Base-by-base conservation (phyloP, 30 jellyfish, hydroid and myxozoan species). In the Catostylus mosaicus region DNA sequence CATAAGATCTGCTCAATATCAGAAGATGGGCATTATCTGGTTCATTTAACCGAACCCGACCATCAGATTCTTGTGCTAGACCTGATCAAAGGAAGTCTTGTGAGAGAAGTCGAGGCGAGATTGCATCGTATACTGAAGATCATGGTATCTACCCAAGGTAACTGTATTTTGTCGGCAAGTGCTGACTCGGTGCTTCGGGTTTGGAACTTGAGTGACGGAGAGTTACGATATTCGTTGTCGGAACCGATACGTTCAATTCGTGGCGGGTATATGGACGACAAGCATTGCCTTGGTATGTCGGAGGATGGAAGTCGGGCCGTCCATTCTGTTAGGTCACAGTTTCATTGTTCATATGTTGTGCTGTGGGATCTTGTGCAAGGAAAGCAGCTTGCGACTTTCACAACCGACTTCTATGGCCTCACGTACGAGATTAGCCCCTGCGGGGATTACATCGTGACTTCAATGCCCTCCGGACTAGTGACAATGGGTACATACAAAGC, bases 201-300 rank as follows among this genome's bases (percentile, higher is more conserved):
- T 26, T 89, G 87, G 85, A 77, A 75, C 50, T 33, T 89, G 73
- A 73, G 84, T 30, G 92, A 89, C 37, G 97, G 97, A 0, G 79
- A 62, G 62, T 40, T 82, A 18, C 50, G 94, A 29, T 75, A 38
- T 48, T 57, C 82, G 0, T 34, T 89, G 64, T 69, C 83, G n/a
- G 97, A 89, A 80, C 94, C 94, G 30, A 85, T 82, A 0, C 82
- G 94, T 37, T 71, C 97, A 24, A 67, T 89, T 1, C 63, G 97
- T 2, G 97, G 97, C 20, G 97, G 92, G 10, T 88, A 88, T 69
- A 89, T 89, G 97, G 97, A 89, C 36, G 97, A 82, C 31, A 75
- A 78, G 54, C 97, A 89, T 30, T 75, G 90, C 30, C 60, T 89
- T 29, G 57, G 90, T 29, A 72, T 89, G 90, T 81, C 94, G 1